Conservation (phyloP, 2,888 invertebrate genomes). For the Onchidella celtica region DNA sequence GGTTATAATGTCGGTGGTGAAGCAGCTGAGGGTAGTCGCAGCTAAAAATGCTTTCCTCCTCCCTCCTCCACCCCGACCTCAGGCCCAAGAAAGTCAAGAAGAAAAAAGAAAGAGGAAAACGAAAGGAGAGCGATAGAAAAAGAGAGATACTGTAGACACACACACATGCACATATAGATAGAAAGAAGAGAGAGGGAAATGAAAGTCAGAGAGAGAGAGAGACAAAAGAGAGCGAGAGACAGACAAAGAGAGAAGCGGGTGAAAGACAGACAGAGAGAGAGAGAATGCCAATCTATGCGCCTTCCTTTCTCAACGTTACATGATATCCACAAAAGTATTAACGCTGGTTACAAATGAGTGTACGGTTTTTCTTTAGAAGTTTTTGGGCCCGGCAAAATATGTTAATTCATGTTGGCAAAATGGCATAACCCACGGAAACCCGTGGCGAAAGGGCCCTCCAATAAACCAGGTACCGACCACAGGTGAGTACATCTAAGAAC, state of each 20-base stretch:
- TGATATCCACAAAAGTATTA: background rate
- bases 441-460: no score
- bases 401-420: background rate
- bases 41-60: no score
- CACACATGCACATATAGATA: no score
- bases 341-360: background rate
- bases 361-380: background rate
- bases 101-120: background rate
- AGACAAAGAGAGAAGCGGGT: background rate
- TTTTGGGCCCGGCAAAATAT: background rate
- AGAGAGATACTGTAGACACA: background rate
- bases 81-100: no score
- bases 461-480: no score
- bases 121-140: conserved; percentile 18
- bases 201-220: background rate
- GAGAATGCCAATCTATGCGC: background rate
- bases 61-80: no score
- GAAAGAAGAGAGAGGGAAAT: background rate
- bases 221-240: background rate
- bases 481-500: no score
- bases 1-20: no score
- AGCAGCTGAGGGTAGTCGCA: no score
- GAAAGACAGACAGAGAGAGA: background rate
- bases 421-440: no score
- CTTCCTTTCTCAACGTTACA: no score